Evolutionary conservation across 2,113 vertebrate genomes (phyloP).

Genomic region (Chroicocephalus ridibundus): DNA sequence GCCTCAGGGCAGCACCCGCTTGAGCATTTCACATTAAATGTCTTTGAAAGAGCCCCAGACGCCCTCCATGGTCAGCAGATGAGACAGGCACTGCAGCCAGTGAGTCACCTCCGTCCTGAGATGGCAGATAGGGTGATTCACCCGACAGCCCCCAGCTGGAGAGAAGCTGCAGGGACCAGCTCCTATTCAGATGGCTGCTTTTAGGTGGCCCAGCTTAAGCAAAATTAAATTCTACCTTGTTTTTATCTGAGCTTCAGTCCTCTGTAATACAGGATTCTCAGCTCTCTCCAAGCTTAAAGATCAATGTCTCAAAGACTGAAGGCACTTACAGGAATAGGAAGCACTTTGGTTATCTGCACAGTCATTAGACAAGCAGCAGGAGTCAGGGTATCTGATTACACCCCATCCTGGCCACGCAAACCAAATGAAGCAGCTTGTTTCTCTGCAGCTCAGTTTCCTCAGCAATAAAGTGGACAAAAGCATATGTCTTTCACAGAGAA

Average conservation of each 20-base stretch:
- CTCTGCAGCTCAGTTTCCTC: neutral
- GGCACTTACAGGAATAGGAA: neutral
- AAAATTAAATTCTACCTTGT: neutral
- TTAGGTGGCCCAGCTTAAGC: neutral
- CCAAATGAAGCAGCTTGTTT: rapidly evolving
- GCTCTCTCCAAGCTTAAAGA: neutral
- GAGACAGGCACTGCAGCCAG: neutral
- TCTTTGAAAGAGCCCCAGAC: neutral
- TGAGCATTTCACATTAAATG: neutral
- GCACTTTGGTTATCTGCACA: neutral
- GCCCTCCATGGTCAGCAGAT: neutral
- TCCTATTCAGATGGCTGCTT: neutral
- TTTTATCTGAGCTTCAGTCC: neutral
- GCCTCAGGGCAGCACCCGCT: neutral
- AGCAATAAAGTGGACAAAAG: neutral
- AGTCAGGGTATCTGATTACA: neutral
- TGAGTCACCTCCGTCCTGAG: neutral
- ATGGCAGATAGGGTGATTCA: neutral
- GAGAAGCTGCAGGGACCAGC: neutral
- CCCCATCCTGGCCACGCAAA: neutral
- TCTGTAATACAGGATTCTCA: neutral
- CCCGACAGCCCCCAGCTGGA: neutral
- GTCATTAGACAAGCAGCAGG: neutral
- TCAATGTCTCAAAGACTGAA: neutral
- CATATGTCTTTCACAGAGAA: no score